Evolutionary conservation across 2,113 vertebrate species (phyloP).

Genomic region (Tor tambroides): DNA sequence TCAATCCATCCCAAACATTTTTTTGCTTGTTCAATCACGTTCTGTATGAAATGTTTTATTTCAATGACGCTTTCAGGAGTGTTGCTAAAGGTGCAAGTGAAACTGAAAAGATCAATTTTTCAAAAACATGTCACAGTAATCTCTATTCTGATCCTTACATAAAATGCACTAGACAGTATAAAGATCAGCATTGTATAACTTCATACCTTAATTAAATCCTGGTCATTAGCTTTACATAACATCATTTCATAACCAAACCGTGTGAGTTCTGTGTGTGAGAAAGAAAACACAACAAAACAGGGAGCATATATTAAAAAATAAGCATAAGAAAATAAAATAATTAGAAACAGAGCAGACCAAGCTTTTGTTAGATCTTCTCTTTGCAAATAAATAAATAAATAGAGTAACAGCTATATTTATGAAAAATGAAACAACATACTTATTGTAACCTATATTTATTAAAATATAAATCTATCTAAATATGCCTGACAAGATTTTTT

Average conservation of each 20-base stretch:
- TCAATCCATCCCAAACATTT: not conserved
- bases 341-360: not conserved
- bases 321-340: not conserved
- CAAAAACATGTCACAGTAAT: not conserved
- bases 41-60: no score
- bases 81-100: not conserved
- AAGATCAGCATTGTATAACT: not conserved
- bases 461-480: no score
- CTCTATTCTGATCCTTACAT: not conserved
- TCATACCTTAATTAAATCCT: conserved; percentile 81
- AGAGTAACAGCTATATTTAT: no score
- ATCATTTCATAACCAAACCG: conserved; percentile 79
- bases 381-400: not conserved
- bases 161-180: not conserved
- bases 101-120: not conserved
- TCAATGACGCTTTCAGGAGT: not conserved
- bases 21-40: not conserved
- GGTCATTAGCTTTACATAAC: conserved; percentile 77
- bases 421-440: no score
- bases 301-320: not conserved
- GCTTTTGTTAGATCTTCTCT: not conserved
- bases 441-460: no score
- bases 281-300: conserved; percentile 9
- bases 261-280: conserved; percentile 74
- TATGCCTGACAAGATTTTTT: no score